Evolutionary conservation across 2,888 invertebrate genomes (phyloP).

Genomic region (Lucinisca nassula): DNA sequence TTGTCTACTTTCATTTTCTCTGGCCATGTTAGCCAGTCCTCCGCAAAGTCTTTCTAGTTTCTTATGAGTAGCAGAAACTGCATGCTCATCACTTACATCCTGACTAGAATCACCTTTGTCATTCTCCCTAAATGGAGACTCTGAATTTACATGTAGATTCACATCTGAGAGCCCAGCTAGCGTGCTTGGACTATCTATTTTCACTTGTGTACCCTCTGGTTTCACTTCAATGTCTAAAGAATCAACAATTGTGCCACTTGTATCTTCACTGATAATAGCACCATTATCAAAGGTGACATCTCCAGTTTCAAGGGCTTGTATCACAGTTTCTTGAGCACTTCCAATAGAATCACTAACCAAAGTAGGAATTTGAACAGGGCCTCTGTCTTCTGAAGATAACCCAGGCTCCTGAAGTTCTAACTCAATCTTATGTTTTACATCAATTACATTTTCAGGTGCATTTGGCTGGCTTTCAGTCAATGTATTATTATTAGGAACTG

Average conservation of each 20-base stretch:
- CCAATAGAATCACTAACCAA: not conserved
- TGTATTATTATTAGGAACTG: not conserved
- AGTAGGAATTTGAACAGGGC: not conserved
- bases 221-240: not conserved
- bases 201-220: not conserved
- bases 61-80: not conserved
- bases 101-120: slow-evolving; percentile 9
- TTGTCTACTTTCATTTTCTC: slow-evolving; percentile 42
- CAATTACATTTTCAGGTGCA: not conserved
- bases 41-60: not conserved
- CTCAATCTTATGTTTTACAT: not conserved
- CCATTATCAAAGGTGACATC: not conserved
- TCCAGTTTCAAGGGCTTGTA: not conserved
- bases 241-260: not conserved
- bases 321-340: not conserved
- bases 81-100: not conserved
- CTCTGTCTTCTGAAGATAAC: not conserved
- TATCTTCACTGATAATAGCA: slow-evolving; percentile 50
- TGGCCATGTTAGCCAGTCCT: not conserved
- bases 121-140: slow-evolving; percentile 50
- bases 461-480: not conserved
- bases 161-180: slow-evolving; percentile 82
- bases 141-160: slow-evolving; percentile 66
- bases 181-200: slow-evolving; percentile 77
- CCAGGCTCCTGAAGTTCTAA: not conserved